phyloP scores from a whole-genome alignment of 2,888 invertebrate species.

The Aricia artaxerxes region DNA sequence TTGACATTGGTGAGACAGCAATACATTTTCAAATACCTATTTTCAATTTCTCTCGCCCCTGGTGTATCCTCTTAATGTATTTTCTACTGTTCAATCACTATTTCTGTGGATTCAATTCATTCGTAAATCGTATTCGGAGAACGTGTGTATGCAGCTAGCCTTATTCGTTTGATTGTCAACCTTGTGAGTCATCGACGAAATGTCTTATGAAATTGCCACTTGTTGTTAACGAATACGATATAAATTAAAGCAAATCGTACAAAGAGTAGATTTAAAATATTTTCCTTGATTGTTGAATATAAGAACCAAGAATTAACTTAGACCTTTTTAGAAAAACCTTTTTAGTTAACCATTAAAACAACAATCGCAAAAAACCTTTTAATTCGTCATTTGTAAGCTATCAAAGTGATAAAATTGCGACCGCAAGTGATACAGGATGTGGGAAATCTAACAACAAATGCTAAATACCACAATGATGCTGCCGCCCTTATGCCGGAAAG shows the following conservation, averaged over 20 bases:
- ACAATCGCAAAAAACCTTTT: background rate
- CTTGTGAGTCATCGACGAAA: background rate
- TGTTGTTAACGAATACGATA: background rate
- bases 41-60: too few relatives aligned
- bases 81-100: too few relatives aligned
- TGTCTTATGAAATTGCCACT: background rate
- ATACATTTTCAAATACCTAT: too few relatives aligned
- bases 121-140: too few relatives aligned
- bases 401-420: background rate
- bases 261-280: background rate
- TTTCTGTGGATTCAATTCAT: too few relatives aligned
- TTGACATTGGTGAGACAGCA: too few relatives aligned
- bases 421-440: background rate
- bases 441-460: conserved; percentile 8
- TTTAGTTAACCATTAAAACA: background rate
- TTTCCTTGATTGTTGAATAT: background rate
- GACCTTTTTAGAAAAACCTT: background rate
- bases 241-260: background rate
- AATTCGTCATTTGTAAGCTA: background rate
- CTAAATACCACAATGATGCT: conserved; percentile 3
- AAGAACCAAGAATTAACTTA: background rate
- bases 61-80: too few relatives aligned
- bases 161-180: conserved; percentile 1
- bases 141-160: too few relatives aligned
- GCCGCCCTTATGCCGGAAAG: conserved; percentile 1